A percentile compares a stretch with the other conserved stretches of the same genome.
Conservation (phyloP, 2,797 vertebrate species). For the Urocyon cinereoargenteus region DNA sequence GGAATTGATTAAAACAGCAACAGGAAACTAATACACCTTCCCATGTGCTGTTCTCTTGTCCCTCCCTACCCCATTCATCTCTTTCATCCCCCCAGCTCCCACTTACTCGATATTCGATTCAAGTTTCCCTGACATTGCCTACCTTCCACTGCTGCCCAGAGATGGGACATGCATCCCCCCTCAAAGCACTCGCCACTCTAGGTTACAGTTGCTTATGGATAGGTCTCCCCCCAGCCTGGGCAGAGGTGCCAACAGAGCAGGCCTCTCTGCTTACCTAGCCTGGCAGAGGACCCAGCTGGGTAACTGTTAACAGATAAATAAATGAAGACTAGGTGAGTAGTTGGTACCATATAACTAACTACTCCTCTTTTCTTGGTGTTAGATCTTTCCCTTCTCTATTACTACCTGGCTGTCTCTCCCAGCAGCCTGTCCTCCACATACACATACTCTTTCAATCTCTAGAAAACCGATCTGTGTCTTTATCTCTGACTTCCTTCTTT, state of each 20-base stretch:
- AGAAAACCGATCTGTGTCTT: background rate
- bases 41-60: background rate
- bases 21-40: background rate
- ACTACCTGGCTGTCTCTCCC: background rate
- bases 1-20: background rate
- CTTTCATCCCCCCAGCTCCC: background rate
- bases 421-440: background rate
- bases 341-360: background rate
- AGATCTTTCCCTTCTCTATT: background rate
- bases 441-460: background rate
- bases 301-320: background rate
- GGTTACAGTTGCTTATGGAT: background rate
- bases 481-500: conserved; percentile 42
- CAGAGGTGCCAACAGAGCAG: background rate
- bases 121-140: background rate
- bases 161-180: background rate
- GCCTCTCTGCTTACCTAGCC: background rate
- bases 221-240: background rate
- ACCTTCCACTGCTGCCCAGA: background rate
- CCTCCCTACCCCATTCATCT: background rate
- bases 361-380: background rate
- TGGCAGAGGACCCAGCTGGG: background rate
- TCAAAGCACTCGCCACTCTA: background rate
- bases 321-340: background rate
- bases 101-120: background rate